Conservation (phyloP, 2,797 vertebrate species). For the Australoheros facetus region DNA sequence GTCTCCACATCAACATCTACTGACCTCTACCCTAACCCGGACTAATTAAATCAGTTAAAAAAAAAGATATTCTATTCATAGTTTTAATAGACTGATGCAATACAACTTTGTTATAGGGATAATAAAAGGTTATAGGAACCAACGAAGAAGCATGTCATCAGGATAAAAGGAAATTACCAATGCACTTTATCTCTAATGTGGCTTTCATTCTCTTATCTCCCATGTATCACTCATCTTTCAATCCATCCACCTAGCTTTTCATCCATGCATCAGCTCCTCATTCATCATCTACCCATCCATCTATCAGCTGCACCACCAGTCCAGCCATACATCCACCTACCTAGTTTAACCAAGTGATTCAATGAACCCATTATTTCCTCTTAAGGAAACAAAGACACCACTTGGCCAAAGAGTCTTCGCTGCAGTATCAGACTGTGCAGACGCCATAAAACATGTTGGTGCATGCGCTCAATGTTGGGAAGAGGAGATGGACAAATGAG, state of each 20-base stretch:
- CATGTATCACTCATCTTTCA: constrained; percentile 50
- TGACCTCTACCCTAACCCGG: background rate
- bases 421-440: background rate
- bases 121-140: constrained; percentile 11
- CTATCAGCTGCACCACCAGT: constrained; percentile 34
- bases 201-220: constrained; percentile 40
- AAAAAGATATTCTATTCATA: background rate
- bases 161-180: constrained; percentile 36
- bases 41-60: background rate
- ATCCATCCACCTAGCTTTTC: constrained; percentile 46
- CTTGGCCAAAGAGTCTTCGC: background rate
- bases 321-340: constrained; percentile 28
- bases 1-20: background rate
- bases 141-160: constrained; percentile 9
- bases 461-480: background rate
- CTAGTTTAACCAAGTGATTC: constrained; percentile 15
- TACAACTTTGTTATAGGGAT: background rate
- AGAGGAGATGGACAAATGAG: constrained; percentile 20
- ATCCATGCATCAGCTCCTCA: constrained; percentile 37
- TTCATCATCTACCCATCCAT: constrained; percentile 54
- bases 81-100: background rate
- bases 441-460: constrained; percentile 5
- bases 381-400: constrained; percentile 25
- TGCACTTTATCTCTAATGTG: constrained; percentile 19
- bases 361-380: constrained; percentile 2